Conservation (phyloP, 2,113 vertebrate species). For the Geococcyx californianus region DNA sequence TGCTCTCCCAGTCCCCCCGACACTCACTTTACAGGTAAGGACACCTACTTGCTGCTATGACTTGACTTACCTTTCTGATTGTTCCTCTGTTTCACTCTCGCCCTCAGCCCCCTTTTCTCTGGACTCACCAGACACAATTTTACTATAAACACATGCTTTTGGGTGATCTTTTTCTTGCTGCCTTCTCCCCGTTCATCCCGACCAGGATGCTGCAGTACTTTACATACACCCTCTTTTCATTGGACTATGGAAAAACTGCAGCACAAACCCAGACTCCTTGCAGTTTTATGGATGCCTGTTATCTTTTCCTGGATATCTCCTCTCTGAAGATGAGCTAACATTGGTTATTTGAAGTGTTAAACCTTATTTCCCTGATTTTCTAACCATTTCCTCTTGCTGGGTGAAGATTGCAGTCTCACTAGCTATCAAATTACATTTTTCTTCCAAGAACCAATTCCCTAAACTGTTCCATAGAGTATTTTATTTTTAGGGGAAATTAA, state of each 20-base stretch:
- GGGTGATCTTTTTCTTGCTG: neutral
- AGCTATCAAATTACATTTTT: neutral
- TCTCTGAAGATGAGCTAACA: neutral
- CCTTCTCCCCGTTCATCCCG: neutral
- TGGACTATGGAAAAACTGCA: neutral
- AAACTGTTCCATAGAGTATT: constrained; percentile 66
- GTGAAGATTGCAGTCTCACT: constrained; percentile 17
- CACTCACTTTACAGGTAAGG: constrained; percentile 26
- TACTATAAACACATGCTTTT: neutral
- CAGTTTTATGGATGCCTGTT: neutral
- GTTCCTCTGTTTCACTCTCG: neutral
- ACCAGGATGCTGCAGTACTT: neutral
- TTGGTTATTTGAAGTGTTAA: neutral
- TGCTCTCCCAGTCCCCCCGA: neutral
- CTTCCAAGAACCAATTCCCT: constrained; percentile 44
- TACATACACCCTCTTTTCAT: neutral
- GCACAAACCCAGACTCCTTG: neutral
- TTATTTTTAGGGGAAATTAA: constrained; percentile 76
- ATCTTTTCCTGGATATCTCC: neutral
- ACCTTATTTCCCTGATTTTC: constrained; percentile 7
- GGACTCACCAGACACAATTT: neutral
- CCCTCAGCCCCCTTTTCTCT: neutral
- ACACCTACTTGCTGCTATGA: constrained; percentile 61
- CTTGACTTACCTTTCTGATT: neutral
- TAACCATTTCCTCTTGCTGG: neutral